Conservation (phyloP, 2,888 invertebrate genomes). For the Argyresthia goedartella region DNA sequence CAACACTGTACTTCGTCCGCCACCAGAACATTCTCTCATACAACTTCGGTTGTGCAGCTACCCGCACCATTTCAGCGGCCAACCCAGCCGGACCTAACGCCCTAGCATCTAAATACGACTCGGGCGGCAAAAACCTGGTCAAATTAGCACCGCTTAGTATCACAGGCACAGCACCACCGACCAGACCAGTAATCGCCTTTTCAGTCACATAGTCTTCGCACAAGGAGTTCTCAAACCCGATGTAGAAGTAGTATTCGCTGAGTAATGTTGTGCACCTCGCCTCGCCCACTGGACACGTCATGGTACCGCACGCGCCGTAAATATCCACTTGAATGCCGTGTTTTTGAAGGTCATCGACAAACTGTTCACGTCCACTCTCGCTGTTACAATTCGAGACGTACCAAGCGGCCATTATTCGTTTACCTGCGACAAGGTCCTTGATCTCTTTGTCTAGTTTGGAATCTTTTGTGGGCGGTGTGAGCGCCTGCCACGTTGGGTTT, state of each 20-base stretch:
- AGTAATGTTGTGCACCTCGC: constrained; percentile 37
- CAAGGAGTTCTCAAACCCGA: constrained; percentile 77
- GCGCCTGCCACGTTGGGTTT: constrained; percentile 23
- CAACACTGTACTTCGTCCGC: constrained; percentile 68
- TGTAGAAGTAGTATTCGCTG: constrained; percentile 75
- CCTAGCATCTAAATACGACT: constrained; percentile 76
- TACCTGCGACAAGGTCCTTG: constrained; percentile 16
- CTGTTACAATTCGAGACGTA: constrained; percentile 67
- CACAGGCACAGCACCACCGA: constrained; percentile 62
- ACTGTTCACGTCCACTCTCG: constrained; percentile 42
- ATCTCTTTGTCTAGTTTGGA: not conserved
- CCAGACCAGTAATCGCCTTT: constrained; percentile 62
- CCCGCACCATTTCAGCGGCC: constrained; percentile 64
- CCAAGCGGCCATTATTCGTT: constrained; percentile 67
- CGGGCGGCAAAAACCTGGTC: constrained; percentile 46
- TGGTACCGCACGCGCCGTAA: constrained; percentile 72
- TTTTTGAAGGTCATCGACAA: constrained; percentile 60
- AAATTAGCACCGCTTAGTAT: constrained; percentile 68
- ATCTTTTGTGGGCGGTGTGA: not conserved
- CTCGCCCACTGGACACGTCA: constrained; percentile 23
- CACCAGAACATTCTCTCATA: constrained; percentile 77
- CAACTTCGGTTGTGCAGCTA: constrained; percentile 60
- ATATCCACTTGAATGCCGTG: constrained; percentile 70
- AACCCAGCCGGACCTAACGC: constrained; percentile 68
- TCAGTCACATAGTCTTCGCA: constrained; percentile 80